Conservation (phyloP, 2,113 vertebrate species). For the Vulpes lagopus region DNA sequence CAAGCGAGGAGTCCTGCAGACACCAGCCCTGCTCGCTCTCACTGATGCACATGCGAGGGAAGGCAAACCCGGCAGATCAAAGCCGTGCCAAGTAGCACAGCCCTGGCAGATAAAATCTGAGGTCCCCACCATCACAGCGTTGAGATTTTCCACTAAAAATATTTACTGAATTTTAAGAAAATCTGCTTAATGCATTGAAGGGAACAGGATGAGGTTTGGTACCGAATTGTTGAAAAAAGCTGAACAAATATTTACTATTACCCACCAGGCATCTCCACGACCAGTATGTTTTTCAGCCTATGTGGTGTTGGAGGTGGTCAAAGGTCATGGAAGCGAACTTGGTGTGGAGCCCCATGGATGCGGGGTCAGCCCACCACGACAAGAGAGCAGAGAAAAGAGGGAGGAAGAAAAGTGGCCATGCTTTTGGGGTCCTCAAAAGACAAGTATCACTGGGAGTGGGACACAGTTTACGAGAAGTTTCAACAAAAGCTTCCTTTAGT, state of each 20-base stretch:
- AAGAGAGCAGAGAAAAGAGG: background rate
- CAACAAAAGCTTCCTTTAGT: background rate
- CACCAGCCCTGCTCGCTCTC: background rate
- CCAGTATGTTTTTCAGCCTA: background rate
- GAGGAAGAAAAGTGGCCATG: no score
- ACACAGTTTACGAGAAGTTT: background rate
- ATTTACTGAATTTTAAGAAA: constrained; percentile 82
- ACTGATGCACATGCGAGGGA: background rate
- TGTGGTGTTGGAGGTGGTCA: background rate
- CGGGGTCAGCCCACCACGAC: background rate
- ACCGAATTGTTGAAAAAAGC: constrained; percentile 63
- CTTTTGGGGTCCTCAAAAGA: background rate
- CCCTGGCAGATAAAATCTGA: constrained; percentile 77
- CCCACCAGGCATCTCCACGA: background rate
- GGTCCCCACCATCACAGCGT: constrained; percentile 49
- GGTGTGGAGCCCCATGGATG: rapidly evolving
- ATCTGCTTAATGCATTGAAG: constrained; percentile 54
- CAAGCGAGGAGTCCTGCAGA: background rate
- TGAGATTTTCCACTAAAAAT: constrained; percentile 83
- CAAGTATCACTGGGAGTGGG: background rate
- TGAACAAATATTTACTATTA: constrained; percentile 68
- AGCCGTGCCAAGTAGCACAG: constrained; percentile 28
- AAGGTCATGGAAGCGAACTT: background rate
- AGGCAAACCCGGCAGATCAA: constrained; percentile 53
- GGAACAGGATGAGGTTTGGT: constrained; percentile 78